Evolutionary conservation across 2,113 vertebrate genomes (phyloP).

Genomic region (Alces alces): DNA sequence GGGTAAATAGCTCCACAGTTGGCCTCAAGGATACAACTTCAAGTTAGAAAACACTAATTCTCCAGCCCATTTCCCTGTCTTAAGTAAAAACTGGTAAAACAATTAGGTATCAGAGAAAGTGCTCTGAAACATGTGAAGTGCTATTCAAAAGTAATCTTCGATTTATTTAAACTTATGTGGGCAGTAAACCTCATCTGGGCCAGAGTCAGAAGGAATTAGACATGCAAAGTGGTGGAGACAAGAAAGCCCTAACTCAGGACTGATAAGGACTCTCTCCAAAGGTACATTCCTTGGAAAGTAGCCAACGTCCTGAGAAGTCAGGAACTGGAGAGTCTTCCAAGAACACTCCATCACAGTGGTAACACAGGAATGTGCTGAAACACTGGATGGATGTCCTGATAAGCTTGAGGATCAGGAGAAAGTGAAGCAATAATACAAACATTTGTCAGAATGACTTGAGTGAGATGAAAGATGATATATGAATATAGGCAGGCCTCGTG

Average conservation of each 20-base stretch:
- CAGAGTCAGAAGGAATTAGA: conserved; percentile 35
- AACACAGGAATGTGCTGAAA: conserved; percentile 61
- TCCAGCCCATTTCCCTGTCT: background rate
- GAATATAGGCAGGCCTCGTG: background rate
- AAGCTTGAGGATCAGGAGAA: conserved; percentile 18
- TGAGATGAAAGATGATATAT: conserved; percentile 1
- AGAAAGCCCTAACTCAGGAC: background rate
- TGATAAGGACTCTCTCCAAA: conserved; percentile 32
- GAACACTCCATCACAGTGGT: conserved; percentile 43
- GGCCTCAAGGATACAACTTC: background rate
- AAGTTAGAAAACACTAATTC: conserved; percentile 8
- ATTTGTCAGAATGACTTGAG: conserved; percentile 33
- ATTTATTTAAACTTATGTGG: conserved; percentile 37
- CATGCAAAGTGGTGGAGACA: background rate
- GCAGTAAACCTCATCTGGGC: background rate
- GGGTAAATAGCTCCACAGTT: background rate
- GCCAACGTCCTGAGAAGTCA: conserved; percentile 5
- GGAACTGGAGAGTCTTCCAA: conserved; percentile 41
- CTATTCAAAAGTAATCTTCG: background rate
- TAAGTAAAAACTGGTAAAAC: conserved; percentile 33
- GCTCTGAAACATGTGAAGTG: background rate
- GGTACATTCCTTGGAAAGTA: conserved; percentile 37
- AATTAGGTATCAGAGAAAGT: conserved; percentile 32
- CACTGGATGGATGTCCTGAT: background rate
- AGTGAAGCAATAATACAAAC: conserved; percentile 34